A percentile compares a stretch with the other conserved stretches of the same genome.
These are phyloP conservation scores for Cephus pygmeus DNA, from an alignment of 2,888 invertebrate species.

Conservation along the genomic window DNA sequence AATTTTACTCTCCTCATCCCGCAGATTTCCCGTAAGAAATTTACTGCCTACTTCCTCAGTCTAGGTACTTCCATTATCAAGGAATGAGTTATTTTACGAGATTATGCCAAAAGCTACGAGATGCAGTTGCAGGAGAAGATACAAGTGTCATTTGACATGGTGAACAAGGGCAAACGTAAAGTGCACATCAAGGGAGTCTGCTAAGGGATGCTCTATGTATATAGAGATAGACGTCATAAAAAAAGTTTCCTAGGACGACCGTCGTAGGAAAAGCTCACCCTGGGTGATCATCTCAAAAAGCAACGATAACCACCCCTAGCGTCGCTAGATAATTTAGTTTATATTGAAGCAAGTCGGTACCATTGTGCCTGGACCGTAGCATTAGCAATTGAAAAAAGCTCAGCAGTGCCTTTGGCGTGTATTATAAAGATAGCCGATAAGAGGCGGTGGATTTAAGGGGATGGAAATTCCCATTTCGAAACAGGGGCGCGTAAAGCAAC, in stretches of 20 bases:
- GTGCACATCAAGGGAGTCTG: neutral
- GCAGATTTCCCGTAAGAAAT: neutral
- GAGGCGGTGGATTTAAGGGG: neutral
- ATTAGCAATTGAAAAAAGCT: neutral
- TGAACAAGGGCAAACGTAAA: neutral
- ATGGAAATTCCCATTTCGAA: neutral
- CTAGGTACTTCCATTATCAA: neutral
- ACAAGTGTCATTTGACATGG: neutral
- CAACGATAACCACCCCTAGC: neutral
- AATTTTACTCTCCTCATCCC: neutral
- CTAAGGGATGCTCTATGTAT: neutral
- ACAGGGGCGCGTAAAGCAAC: neutral
- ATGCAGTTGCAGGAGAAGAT: neutral
- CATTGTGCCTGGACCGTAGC: neutral
- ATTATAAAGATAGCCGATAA: neutral
- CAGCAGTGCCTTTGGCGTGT: neutral
- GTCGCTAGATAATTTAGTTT: neutral
- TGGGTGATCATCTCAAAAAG: neutral
- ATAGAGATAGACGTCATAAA: neutral
- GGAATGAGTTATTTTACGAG: neutral
- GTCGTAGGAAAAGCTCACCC: neutral
- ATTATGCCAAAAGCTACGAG: neutral
- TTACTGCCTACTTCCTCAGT: neutral
- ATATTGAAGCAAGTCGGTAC: neutral
- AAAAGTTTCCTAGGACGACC: neutral